phyloP scores from a whole-genome alignment of 2,113 vertebrate genomes.

The Oryzias javanicus region DNA sequence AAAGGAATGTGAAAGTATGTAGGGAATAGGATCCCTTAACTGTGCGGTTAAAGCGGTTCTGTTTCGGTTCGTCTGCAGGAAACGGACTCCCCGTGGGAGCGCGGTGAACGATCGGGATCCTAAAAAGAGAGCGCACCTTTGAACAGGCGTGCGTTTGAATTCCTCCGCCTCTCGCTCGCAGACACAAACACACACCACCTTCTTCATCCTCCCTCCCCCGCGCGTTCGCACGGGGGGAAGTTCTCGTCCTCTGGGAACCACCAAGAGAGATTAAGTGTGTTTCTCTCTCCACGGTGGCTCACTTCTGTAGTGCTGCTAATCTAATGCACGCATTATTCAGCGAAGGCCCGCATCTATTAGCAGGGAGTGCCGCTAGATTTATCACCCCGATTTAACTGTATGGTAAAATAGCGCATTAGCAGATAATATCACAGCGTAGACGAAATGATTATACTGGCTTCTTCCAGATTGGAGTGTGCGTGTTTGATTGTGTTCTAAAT shows the following conservation, averaged over 20 bases:
- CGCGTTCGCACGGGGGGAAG: slow-evolving; percentile 38
- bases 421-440: slow-evolving; percentile 77
- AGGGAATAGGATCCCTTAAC: slow-evolving; percentile 21
- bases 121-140: background rate
- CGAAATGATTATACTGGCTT: slow-evolving; percentile 77
- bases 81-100: slow-evolving; percentile 26
- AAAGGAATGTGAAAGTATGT: slow-evolving; percentile 14
- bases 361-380: slow-evolving; percentile 72
- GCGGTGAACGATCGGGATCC: slow-evolving; percentile 49
- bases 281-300: slow-evolving; percentile 58
- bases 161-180: slow-evolving; percentile 17
- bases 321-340: slow-evolving; percentile 77
- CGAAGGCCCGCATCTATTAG: slow-evolving; percentile 70
- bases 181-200: slow-evolving; percentile 11
- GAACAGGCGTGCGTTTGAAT: slow-evolving; percentile 3
- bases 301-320: slow-evolving; percentile 62
- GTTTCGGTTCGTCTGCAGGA: slow-evolving; percentile 12
- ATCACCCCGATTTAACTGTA: slow-evolving; percentile 79
- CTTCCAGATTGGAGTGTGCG: slow-evolving; percentile 32
- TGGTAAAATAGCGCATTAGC: slow-evolving; percentile 81
- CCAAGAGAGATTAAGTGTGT: slow-evolving; percentile 62
- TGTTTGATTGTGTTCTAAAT: slow-evolving; percentile 54
- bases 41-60: slow-evolving; percentile 17
- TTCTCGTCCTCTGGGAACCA: slow-evolving; percentile 54
- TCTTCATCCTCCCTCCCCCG: slow-evolving; percentile 1